Percentiles rank a stretch among this genome's conserved stretches.
phyloP scores from a whole-genome alignment of 2,888 invertebrate genomes.

The Ectemnius cavifrons region DNA sequence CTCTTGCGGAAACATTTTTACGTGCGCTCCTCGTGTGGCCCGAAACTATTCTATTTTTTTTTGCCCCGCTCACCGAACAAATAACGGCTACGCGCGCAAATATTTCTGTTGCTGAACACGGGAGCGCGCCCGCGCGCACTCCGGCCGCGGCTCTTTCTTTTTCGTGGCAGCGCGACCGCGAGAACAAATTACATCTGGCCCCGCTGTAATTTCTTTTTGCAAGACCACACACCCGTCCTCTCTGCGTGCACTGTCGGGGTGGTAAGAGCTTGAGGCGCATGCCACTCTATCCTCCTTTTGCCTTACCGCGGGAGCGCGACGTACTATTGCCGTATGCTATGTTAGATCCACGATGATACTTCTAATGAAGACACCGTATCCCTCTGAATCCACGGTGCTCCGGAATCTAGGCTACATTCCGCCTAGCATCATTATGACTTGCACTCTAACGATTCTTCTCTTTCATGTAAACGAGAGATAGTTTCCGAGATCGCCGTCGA shows the following conservation, averaged over 20 bases:
- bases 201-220: constrained; percentile 56
- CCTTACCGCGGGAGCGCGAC: constrained; percentile 17
- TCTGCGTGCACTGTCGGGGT: constrained; percentile 24
- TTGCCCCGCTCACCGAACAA: constrained; percentile 12
- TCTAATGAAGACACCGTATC: constrained; percentile 46
- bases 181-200: constrained; percentile 61
- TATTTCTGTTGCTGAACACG: constrained; percentile 5
- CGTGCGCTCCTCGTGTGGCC: constrained; percentile 6
- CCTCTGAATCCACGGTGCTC: constrained; percentile 51
- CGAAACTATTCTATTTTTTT: constrained; percentile 25
- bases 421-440: too few relatives aligned
- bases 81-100: constrained; percentile 28
- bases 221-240: constrained; percentile 30
- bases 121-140: constrained; percentile 2
- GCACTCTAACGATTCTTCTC: background rate
- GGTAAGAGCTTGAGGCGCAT: constrained; percentile 43
- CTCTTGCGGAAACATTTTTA: background rate
- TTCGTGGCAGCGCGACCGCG: constrained; percentile 44
- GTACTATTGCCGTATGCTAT: constrained; percentile 39
- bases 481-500: too few relatives aligned
- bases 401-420: too few relatives aligned
- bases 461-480: background rate
- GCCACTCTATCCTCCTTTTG: constrained; percentile 10
- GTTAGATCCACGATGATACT: constrained; percentile 30
- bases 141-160: background rate